Percentiles rank a stretch among this genome's conserved stretches.
These are phyloP conservation scores for Cistogaster globosa DNA, from an alignment of 2,888 invertebrate species.

Conservation along the genomic window DNA sequence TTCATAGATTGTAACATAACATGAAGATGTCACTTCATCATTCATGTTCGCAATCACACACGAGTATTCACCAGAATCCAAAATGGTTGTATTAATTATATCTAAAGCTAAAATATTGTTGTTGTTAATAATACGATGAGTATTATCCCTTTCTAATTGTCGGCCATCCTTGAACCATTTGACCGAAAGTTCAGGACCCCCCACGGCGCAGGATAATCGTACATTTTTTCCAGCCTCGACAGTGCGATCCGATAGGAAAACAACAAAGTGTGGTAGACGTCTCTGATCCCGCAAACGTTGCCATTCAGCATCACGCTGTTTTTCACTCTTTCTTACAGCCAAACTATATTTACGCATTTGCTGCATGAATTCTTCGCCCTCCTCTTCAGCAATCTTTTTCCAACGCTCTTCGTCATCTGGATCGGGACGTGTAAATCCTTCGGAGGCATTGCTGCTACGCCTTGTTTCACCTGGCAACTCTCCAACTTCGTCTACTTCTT, in stretches of 20 bases:
- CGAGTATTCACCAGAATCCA: slow-evolving; percentile 87
- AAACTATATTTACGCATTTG: slow-evolving; percentile 81
- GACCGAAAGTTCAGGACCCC: slow-evolving; percentile 88
- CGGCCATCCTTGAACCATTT: slow-evolving; percentile 90
- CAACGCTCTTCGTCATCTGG: slow-evolving; percentile 80
- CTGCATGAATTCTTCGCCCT: slow-evolving; percentile 81
- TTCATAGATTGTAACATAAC: slow-evolving; percentile 89
- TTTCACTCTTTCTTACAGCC: slow-evolving; percentile 79
- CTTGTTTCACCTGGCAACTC: slow-evolving; percentile 76
- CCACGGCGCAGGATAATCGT: slow-evolving; percentile 90
- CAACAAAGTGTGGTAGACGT: slow-evolving; percentile 81
- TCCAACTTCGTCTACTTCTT: slow-evolving; percentile 75
- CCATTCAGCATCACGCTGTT: slow-evolving; percentile 82
- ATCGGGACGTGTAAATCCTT: slow-evolving; percentile 80
- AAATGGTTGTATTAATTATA: slow-evolving; percentile 85
- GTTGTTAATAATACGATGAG: slow-evolving; percentile 83
- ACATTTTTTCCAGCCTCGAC: slow-evolving; percentile 89
- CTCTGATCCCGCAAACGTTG: slow-evolving; percentile 81
- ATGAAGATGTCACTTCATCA: slow-evolving; percentile 89
- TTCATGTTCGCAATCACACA: slow-evolving; percentile 89
- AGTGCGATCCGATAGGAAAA: slow-evolving; percentile 88
- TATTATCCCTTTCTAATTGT: slow-evolving; percentile 82
- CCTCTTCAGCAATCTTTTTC: slow-evolving; percentile 81
- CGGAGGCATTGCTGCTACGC: slow-evolving; percentile 80
- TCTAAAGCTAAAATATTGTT: slow-evolving; percentile 86